Evolutionary conservation across 2,888 invertebrate species (phyloP), one percentile per base, ranked within the genome.

Genomic region (Amphipoea oculea): DNA sequence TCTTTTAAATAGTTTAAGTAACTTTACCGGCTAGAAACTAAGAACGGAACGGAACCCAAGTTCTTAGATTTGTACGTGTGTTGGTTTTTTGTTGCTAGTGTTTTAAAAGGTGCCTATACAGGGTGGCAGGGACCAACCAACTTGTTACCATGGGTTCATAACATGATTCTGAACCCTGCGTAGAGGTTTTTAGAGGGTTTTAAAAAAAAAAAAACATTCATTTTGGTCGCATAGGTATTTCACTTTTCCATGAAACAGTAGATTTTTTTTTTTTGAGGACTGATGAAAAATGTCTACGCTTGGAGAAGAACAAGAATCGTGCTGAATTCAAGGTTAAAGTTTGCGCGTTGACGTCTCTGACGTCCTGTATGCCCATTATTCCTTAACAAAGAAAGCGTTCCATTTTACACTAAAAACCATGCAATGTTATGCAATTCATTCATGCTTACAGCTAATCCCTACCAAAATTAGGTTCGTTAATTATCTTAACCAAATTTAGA

Each of bases 401-500:
- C n/a, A 51, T 40, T 60, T 23, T 0, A n/a, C 7, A 29, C 12
- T 54, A 17, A n/a, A 81, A 60, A 70, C 14, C 5, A 36, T 51
- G 68, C 20, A 67, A 45, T 5, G 3, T 14, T 51, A 60, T 20
- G 40, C 48, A 42, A n/a, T 78, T 60, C 9, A 79, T 60, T 14
- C 23, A 42, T 42, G 17, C 7, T 68, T 60, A 73, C 73, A 71
- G 73, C 48, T 67, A 73, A 78, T 78, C 62, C 42, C 48, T 51
- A 51, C 40, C 29, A 29, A 71, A 76, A 73, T 84, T 76, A 76
- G 36, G 51, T 76, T 80, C 9, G 70, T 42, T 78, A 73, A 71
- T 71, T 82, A 40, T 86, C 70, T 54, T 83, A 83, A 71, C 74
- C 63, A 78, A 86, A 86, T 84, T 71, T 78, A 84, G 67, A 66